Conservation (phyloP, 2,797 vertebrate species). For the Lindbergichthys nudifrons region DNA sequence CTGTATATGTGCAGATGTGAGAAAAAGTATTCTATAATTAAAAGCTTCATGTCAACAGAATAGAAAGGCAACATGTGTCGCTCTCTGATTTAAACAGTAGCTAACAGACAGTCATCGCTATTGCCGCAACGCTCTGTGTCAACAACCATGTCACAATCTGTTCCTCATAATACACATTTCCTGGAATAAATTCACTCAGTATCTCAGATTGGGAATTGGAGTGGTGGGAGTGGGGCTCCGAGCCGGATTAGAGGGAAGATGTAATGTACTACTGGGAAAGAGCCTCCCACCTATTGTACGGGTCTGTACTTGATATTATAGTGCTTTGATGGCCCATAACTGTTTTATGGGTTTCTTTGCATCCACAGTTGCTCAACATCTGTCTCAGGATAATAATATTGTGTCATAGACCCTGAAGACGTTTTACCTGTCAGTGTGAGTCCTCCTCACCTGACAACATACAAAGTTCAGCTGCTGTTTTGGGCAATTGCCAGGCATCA, state of each 20-base stretch:
- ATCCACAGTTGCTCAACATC: neutral
- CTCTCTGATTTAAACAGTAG: conserved; percentile 4
- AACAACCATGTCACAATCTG: conserved; percentile 72
- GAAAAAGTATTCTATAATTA: neutral
- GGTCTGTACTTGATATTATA: neutral
- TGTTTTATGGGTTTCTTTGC: neutral
- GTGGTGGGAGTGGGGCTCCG: conserved; percentile 54
- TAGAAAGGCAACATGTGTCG: neutral
- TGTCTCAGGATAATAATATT: neutral
- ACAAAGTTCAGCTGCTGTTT: conserved; percentile 8
- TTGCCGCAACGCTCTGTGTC: conserved; percentile 35
- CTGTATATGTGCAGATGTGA: conserved; percentile 4
- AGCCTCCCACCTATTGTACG: conserved; percentile 46
- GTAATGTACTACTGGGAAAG: conserved; percentile 75
- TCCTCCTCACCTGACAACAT: conserved; percentile 5
- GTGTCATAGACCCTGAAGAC: neutral
- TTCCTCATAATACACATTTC: conserved; percentile 71
- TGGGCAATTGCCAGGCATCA: neutral
- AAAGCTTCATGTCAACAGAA: neutral
- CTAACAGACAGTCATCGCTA: conserved; percentile 18
- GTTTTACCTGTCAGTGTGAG: neutral
- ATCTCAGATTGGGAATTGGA: conserved; percentile 54
- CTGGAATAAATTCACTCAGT: conserved; percentile 72
- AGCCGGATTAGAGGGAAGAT: conserved; percentile 73
- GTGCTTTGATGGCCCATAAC: neutral